These are phyloP conservation scores for Sericinus montela DNA, from an alignment of 2,888 invertebrate species.

Conservation along the genomic window DNA sequence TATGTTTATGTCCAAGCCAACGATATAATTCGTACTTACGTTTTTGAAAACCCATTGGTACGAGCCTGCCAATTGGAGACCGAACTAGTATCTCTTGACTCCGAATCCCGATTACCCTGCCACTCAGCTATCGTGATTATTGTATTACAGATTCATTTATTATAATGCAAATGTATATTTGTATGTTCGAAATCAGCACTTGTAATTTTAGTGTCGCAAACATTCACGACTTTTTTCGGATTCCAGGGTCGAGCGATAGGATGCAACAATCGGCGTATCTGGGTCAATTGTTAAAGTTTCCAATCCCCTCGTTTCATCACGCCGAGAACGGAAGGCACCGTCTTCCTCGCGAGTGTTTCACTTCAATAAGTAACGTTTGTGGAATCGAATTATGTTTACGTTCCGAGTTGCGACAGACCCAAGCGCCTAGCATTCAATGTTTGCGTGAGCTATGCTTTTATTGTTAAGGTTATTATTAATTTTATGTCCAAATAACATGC, in stretches of 20 bases:
- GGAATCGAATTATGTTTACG: not conserved
- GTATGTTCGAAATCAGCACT: constrained; percentile 1
- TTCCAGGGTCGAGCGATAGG: constrained; percentile 1
- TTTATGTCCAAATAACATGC: no score
- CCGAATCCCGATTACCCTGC: no score
- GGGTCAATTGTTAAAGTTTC: constrained; percentile 16
- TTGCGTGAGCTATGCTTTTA: not conserved
- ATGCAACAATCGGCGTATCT: constrained; percentile 8
- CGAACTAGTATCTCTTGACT: no score
- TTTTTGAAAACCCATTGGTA: no score
- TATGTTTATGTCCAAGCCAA: no score
- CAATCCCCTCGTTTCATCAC: constrained; percentile 20
- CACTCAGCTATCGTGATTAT: no score
- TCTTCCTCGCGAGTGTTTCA: constrained; percentile 28
- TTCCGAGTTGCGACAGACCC: not conserved
- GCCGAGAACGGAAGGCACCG: constrained; percentile 19
- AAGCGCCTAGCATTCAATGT: not conserved
- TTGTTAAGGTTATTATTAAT: not conserved
- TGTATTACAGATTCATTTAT: no score
- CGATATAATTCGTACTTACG: no score
- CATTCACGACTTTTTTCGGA: constrained; percentile 2
- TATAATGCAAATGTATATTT: no score
- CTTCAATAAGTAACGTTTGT: constrained; percentile 14
- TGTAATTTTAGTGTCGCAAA: constrained; percentile 5
- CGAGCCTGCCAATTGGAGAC: no score